These are phyloP conservation scores for Ptilorrhoa leucosticta DNA, from an alignment of 2,113 vertebrate species.

Conservation along the genomic window DNA sequence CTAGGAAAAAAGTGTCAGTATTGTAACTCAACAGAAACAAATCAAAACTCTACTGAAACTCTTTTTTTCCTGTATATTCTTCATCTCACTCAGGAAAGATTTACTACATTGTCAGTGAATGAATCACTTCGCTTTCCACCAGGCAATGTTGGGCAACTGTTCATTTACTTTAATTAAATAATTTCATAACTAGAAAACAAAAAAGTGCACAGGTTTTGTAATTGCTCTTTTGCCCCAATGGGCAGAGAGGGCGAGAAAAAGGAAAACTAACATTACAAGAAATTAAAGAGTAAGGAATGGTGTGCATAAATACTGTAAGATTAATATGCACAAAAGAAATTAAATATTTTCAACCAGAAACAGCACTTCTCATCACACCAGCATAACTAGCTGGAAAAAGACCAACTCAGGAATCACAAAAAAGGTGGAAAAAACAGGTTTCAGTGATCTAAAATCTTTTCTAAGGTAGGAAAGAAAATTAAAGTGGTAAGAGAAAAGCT, in stretches of 20 bases:
- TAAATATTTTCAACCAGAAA: not conserved
- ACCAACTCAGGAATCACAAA: not conserved
- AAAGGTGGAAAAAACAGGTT: not conserved
- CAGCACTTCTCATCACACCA: not conserved
- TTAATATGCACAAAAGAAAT: not conserved
- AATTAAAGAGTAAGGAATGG: not conserved
- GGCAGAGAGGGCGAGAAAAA: not conserved
- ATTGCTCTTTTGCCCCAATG: not conserved
- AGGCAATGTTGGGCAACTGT: not conserved
- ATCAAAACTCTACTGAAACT: not conserved
- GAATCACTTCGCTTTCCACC: accelerated
- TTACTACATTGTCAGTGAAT: not conserved
- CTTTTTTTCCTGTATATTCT: not conserved
- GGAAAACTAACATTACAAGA: not conserved
- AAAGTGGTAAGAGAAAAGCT: not conserved
- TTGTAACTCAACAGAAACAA: not conserved
- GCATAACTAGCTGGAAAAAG: not conserved
- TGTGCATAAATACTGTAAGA: not conserved
- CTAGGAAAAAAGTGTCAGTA: not conserved
- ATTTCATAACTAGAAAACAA: not conserved
- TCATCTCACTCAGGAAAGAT: not conserved
- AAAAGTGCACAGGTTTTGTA: not conserved
- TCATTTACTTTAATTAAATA: not conserved
- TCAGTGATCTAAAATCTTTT: not conserved
- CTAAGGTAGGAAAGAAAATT: not conserved